Evolutionary conservation across 2,113 vertebrate species (phyloP).

Genomic region (Xiphorhynchus elegans): DNA sequence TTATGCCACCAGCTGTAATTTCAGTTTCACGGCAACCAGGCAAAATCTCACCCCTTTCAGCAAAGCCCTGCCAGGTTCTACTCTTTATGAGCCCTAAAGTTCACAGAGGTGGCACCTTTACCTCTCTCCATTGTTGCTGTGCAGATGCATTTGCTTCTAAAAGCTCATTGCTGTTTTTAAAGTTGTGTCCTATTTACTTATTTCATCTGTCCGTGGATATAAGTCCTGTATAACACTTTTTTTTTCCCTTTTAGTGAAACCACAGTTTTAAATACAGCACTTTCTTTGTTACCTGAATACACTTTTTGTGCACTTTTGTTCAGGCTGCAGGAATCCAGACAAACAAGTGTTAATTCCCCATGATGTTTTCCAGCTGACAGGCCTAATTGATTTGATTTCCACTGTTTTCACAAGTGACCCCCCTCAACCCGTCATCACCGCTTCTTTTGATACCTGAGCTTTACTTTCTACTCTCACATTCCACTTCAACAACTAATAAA

Average conservation of each 20-base stretch:
- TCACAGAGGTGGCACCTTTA: not conserved
- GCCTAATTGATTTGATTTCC: slow-evolving; percentile 72
- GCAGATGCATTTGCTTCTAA: slow-evolving; percentile 4
- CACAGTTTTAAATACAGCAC: not conserved
- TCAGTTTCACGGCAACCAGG: not conserved
- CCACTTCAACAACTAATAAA: slow-evolving; percentile 67
- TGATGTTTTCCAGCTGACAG: slow-evolving; percentile 72
- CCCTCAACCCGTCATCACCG: slow-evolving; percentile 46
- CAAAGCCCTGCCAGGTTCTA: not conserved
- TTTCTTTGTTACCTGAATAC: slow-evolving; percentile 34
- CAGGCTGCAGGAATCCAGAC: slow-evolving; percentile 49
- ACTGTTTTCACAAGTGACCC: slow-evolving; percentile 68
- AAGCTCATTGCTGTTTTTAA: not conserved
- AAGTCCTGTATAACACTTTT: not conserved
- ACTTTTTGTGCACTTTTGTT: slow-evolving; percentile 10
- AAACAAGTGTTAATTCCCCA: slow-evolving; percentile 56
- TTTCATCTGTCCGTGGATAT: not conserved
- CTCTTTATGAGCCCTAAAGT: not conserved
- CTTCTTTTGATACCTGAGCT: slow-evolving; percentile 62
- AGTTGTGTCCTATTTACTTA: not conserved
- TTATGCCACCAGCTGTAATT: slow-evolving; percentile 43
- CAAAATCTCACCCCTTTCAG: not conserved
- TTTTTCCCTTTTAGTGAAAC: not conserved
- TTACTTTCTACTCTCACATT: slow-evolving; percentile 64
- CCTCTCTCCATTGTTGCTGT: not conserved